phyloP scores from a whole-genome alignment of 1,140 invertebrate species.

The Platyura marginata region DNA sequence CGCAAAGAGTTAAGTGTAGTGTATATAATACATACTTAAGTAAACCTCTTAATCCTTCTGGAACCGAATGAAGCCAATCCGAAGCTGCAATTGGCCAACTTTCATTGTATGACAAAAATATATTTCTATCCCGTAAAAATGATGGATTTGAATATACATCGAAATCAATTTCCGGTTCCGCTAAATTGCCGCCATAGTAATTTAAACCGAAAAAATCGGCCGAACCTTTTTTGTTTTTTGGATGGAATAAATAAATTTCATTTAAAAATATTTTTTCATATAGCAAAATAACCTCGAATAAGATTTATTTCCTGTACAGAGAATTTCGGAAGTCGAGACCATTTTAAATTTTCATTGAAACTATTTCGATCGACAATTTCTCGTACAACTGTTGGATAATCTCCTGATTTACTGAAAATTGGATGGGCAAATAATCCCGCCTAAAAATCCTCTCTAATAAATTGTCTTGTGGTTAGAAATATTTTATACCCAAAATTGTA shows the following conservation, averaged over 20 bases:
- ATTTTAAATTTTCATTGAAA: conserved; percentile 25
- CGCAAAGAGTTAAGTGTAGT: no score
- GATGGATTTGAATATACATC: conserved; percentile 11
- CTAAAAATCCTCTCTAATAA: conserved; percentile 30
- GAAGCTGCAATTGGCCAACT: conserved; percentile 27
- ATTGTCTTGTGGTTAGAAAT: no score
- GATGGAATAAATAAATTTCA: no score
- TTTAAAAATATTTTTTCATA: no score
- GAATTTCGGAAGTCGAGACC: conserved; percentile 31
- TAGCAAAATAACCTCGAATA: no score
- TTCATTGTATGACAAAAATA: conserved; percentile 14
- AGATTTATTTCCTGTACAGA: conserved; percentile 22
- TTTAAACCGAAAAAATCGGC: conserved; percentile 36
- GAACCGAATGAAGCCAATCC: conserved; percentile 20
- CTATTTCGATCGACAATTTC: conserved; percentile 31
- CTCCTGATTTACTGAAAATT: conserved; percentile 35
- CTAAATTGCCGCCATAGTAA: conserved; percentile 31
- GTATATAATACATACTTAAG: conserved; percentile 19
- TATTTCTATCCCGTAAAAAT: conserved; percentile 20
- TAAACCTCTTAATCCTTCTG: conserved; percentile 29
- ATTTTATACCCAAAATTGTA: neutral
- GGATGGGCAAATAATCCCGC: conserved; percentile 43
- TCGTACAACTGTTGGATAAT: conserved; percentile 41
- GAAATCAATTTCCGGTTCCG: conserved; percentile 10
- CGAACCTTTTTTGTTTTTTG: conserved; percentile 29